phyloP scores from a whole-genome alignment of 2,113 vertebrate genomes.

The Sterna hirundo region DNA sequence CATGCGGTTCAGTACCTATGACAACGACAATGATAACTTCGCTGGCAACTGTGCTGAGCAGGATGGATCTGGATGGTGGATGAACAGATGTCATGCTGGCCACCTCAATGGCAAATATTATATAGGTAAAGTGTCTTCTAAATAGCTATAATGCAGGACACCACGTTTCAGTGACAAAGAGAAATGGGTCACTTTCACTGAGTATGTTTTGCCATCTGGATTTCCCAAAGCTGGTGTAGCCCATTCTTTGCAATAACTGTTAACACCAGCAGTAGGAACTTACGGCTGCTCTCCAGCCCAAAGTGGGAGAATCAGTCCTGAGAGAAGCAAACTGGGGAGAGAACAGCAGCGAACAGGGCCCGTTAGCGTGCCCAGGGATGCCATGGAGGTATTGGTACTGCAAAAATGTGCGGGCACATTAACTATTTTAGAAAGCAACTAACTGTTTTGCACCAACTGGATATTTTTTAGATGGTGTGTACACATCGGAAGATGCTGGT shows the following conservation, averaged over 20 bases:
- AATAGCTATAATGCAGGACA: neutral
- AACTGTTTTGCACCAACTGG: neutral
- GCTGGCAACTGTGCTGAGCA: constrained; percentile 88
- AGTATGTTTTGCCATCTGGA: neutral
- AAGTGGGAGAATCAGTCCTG: neutral
- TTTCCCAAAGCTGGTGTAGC: neutral
- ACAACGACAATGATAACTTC: constrained; percentile 90
- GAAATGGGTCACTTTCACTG: neutral
- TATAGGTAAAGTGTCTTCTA: constrained; percentile 59
- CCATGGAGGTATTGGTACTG: neutral
- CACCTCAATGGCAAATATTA: constrained; percentile 96
- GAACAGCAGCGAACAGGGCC: neutral
- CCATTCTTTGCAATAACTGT: neutral
- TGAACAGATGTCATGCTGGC: constrained; percentile 95
- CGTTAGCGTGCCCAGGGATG: neutral
- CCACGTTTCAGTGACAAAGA: neutral
- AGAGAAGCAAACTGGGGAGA: neutral
- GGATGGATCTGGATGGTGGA: constrained; percentile 98
- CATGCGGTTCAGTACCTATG: constrained; percentile 90
- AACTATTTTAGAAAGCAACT: neutral
- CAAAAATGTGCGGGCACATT: neutral
- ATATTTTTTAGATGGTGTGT: constrained; percentile 80
- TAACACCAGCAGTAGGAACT: neutral
- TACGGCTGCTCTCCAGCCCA: neutral
- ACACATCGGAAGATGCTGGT: constrained; percentile 76